A percentile compares a stretch with the other conserved stretches of the same genome.
Evolutionary conservation across 2,797 vertebrate species (phyloP).

Genomic region (Dallia pectoralis): DNA sequence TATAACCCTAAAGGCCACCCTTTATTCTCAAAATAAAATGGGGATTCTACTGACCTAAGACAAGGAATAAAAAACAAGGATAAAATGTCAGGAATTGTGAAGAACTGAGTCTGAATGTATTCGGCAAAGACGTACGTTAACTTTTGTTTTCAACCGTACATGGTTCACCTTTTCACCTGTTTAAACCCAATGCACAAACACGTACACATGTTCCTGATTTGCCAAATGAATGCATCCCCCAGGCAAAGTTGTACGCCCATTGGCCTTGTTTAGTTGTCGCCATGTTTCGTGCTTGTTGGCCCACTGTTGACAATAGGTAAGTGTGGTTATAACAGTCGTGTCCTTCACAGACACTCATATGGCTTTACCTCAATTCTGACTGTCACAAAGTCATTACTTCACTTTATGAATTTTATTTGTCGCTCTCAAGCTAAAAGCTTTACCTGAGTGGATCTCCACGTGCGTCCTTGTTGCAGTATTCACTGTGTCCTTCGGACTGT

Average conservation of each 20-base stretch:
- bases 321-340: conserved; percentile 35
- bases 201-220: neutral
- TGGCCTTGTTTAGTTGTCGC: conserved; percentile 7
- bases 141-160: conserved; percentile 18
- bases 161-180: neutral
- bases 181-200: conserved; percentile 6
- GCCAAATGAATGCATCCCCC: conserved; percentile 42
- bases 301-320: conserved; percentile 18
- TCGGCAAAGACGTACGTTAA: no score
- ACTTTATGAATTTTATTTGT: neutral
- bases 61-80: no score
- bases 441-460: conserved; percentile 38
- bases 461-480: conserved; percentile 32
- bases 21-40: no score
- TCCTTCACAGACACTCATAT: conserved; percentile 22
- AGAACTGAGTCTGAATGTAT: no score
- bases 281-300: neutral
- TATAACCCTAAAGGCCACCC: no score
- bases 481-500: conserved; percentile 15
- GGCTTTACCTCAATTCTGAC: conserved; percentile 12
- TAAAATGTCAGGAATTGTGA: no score
- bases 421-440: conserved; percentile 43
- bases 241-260: conserved; percentile 47
- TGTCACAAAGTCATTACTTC: conserved; percentile 13
- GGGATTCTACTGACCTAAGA: no score